phyloP scores from a whole-genome alignment of 2,888 invertebrate genomes.

The Drosophila percnosoma region DNA sequence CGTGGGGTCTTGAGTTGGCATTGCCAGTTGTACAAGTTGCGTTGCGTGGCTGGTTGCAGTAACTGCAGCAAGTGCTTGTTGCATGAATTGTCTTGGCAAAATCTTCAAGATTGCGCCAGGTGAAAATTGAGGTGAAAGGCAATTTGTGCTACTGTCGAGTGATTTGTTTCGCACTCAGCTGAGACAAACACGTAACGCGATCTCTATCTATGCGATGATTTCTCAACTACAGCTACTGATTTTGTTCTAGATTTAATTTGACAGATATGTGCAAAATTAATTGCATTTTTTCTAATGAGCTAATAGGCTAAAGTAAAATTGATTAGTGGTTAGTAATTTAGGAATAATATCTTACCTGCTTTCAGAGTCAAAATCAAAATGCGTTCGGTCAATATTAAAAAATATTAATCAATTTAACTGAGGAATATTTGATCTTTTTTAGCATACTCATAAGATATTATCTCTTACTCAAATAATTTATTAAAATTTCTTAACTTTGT shows the following conservation, averaged over 20 bases:
- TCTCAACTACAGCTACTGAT: not conserved
- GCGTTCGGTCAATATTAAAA: too few relatives aligned
- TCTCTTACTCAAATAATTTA: not conserved
- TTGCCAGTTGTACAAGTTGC: conserved; percentile 12
- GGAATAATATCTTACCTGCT: not conserved
- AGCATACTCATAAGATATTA: not conserved
- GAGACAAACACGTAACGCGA: conserved; percentile 31
- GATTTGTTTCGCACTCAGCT: conserved; percentile 41
- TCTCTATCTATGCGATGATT: not conserved
- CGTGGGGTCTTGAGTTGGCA: not conserved
- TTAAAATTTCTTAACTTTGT: conserved; percentile 12
- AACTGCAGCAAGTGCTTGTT: conserved; percentile 38
- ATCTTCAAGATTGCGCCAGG: conserved; percentile 43
- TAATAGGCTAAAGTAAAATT: not conserved
- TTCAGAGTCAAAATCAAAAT: not conserved
- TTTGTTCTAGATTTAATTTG: not conserved
- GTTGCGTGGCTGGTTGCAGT: conserved; percentile 56
- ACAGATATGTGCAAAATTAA: not conserved
- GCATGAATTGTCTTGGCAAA: conserved; percentile 29
- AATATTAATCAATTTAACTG: not conserved
- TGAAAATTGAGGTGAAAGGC: conserved; percentile 68
- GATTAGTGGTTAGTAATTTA: not conserved
- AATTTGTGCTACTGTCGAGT: conserved; percentile 52
- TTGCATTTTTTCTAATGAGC: not conserved
- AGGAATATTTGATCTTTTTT: not conserved